Percentiles rank a stretch among this genome's conserved stretches.
phyloP scores from a whole-genome alignment of 1,140 invertebrate species.

The Tetraneura akinire region DNA sequence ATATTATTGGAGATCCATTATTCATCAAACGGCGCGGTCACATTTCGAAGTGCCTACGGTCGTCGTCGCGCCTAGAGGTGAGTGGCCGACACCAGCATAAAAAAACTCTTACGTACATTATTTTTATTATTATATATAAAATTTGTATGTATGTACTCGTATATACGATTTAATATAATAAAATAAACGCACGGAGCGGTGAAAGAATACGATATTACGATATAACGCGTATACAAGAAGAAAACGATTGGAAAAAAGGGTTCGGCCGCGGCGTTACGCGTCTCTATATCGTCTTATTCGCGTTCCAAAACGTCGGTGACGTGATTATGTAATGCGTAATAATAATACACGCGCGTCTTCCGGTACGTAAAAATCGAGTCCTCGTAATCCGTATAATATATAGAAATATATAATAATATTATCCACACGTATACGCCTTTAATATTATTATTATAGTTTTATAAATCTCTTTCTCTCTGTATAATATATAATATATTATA shows the following conservation, averaged over 20 bases:
- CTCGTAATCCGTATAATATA: no score
- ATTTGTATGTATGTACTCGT: no score
- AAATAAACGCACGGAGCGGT: no score
- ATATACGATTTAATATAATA: no score
- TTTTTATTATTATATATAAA: no score
- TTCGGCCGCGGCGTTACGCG: background rate
- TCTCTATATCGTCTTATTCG: background rate
- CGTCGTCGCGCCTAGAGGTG: constrained; percentile 5
- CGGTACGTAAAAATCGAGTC: constrained; percentile 14
- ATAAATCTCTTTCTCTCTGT: background rate
- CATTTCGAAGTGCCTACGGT: constrained; percentile 20
- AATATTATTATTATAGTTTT: background rate
- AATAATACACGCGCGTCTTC: constrained; percentile 5
- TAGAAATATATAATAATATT: no score
- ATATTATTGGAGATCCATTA: constrained; percentile 40
- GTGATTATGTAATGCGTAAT: background rate
- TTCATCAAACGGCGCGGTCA: constrained; percentile 31
- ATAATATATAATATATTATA: no score
- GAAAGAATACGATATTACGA: no score
- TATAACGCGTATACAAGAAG: background rate
- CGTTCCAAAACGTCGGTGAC: constrained; percentile 13
- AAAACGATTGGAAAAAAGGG: constrained; percentile 19
- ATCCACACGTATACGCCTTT: background rate
- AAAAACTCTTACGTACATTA: no score
- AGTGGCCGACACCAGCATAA: background rate